phyloP scores from a whole-genome alignment of 92 coral and sea anemone species.

The Meandrina meandrites region DNA sequence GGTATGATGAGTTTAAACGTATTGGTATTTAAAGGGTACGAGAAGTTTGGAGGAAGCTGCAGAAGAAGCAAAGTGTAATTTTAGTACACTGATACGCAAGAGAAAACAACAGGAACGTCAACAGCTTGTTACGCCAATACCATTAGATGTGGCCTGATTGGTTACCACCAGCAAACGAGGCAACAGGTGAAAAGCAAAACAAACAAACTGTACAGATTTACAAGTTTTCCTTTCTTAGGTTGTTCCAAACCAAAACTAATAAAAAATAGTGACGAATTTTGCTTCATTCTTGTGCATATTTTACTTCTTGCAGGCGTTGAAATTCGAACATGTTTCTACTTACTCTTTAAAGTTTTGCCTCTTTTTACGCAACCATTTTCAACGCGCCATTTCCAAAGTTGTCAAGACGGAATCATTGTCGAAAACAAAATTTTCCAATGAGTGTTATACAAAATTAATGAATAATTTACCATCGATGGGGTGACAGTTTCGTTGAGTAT shows the following conservation, averaged over 20 bases:
- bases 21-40: constrained; percentile 83
- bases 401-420: neutral
- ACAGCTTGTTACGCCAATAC: neutral
- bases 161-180: neutral
- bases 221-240: too few species aligned
- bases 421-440: neutral
- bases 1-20: constrained; percentile 76
- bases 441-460: neutral
- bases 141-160: neutral
- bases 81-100: neutral
- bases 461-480: constrained; percentile 65
- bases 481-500: constrained; percentile 77
- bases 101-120: neutral
- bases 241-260: too few species aligned
- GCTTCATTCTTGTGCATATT: too few species aligned
- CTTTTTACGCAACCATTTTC: neutral
- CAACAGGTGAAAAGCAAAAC: neutral
- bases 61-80: neutral
- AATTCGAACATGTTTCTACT: neutral
- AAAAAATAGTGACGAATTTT: too few species aligned
- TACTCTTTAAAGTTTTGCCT: too few species aligned
- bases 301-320: neutral
- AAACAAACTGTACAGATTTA: too few species aligned
- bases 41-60: constrained; percentile 82
- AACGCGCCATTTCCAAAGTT: neutral